Conservation (phyloP, 2,888 invertebrate genomes). For the Sialis fuliginosa region DNA sequence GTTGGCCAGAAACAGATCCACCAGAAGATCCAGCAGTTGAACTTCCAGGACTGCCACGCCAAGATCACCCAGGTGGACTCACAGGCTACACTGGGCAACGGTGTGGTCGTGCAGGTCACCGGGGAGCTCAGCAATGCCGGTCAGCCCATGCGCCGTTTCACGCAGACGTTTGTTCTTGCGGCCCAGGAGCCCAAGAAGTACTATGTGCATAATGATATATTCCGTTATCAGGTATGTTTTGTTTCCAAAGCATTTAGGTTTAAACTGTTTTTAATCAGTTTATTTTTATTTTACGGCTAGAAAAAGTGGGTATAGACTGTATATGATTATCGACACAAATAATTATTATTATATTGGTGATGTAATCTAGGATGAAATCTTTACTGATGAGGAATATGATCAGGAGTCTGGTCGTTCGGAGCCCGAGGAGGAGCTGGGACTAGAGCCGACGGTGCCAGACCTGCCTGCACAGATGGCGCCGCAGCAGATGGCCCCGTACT, state of each 20-base stretch:
- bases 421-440: conserved; percentile 40
- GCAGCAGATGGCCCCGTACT: conserved; percentile 4
- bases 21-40: conserved; percentile 84
- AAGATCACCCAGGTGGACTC: conserved; percentile 96
- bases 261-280: neutral
- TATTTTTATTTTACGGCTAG: neutral
- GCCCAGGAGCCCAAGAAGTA: conserved; percentile 94
- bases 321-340: neutral
- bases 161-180: conserved; percentile 93
- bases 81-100: conserved; percentile 82
- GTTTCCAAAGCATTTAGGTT: neutral
- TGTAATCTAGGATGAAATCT: conserved; percentile 32
- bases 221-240: conserved; percentile 74
- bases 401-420: conserved; percentile 39
- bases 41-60: conserved; percentile 93
- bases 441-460: conserved; percentile 12
- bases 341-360: neutral
- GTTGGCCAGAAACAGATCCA: conserved; percentile 90
- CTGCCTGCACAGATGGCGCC: conserved; percentile 9
- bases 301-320: neutral
- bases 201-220: conserved; percentile 98
- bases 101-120: conserved; percentile 93
- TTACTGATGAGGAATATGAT: conserved; percentile 42
- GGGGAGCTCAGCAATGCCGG: conserved; percentile 94
- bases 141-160: conserved; percentile 92